Conservation (phyloP, 1,140 invertebrate genomes). For the Vanessa atalanta region DNA sequence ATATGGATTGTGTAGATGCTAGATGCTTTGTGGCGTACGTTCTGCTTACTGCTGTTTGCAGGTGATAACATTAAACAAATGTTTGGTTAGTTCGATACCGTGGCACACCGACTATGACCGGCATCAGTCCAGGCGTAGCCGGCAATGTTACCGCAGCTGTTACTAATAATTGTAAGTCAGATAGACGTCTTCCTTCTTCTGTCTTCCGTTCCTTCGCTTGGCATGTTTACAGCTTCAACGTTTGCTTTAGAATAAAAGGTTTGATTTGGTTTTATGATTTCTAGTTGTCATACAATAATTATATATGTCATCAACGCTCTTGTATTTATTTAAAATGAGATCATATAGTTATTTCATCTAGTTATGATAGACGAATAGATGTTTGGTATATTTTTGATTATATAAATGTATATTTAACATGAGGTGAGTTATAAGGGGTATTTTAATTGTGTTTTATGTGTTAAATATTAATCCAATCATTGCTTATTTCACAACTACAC, state of each 20-base stretch:
- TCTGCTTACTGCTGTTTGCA: constrained; percentile 77
- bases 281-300: not conserved
- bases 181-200: constrained; percentile 31
- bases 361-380: too few relatives aligned
- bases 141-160: constrained; percentile 59
- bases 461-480: not conserved
- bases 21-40: constrained; percentile 68
- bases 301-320: too few relatives aligned
- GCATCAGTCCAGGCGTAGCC: constrained; percentile 46
- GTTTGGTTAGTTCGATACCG: constrained; percentile 81
- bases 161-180: constrained; percentile 63
- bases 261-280: not conserved
- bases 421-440: not conserved
- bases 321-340: too few relatives aligned
- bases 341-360: too few relatives aligned
- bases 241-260: not conserved
- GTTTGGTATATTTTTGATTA: too few relatives aligned
- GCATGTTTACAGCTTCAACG: constrained; percentile 14
- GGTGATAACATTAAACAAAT: constrained; percentile 81
- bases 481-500: not conserved
- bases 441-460: not conserved
- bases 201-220: constrained; percentile 20
- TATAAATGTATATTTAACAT: too few relatives aligned
- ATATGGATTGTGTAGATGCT: constrained; percentile 43
- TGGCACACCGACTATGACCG: constrained; percentile 61